phyloP scores from a whole-genome alignment of 1,140 invertebrate genomes.

The Protaetia brevitarsis region DNA sequence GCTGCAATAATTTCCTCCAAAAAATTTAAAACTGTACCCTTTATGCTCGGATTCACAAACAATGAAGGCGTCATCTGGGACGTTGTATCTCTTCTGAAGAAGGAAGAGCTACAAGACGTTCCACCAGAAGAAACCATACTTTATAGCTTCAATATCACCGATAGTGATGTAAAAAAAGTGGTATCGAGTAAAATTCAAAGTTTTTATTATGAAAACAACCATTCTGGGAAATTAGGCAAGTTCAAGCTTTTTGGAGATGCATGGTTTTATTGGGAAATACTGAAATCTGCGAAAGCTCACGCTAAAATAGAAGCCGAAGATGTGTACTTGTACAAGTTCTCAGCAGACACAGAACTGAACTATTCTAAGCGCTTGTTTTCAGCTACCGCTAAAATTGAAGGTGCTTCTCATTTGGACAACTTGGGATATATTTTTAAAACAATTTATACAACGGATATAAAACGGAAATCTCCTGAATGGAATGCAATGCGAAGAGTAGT shows the following conservation, averaged over 20 bases:
- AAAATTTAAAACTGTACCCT: not conserved
- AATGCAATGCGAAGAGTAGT: not conserved
- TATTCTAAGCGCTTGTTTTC: conserved; percentile 3
- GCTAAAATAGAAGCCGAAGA: not conserved
- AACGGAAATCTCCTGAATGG: not conserved
- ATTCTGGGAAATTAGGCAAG: not conserved
- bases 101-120: not conserved
- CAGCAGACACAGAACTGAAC: not conserved
- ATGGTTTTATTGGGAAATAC: not conserved
- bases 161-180: not conserved
- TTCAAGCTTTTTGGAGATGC: not conserved
- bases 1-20: not conserved
- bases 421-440: conserved; percentile 18
- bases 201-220: not conserved
- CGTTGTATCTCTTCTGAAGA: not conserved
- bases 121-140: not conserved
- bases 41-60: conserved; percentile 1
- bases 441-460: not conserved
- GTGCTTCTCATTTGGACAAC: not conserved
- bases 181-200: not conserved
- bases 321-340: conserved; percentile 10
- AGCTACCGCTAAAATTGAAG: not conserved
- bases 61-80: not conserved
- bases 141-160: not conserved
- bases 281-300: not conserved